Conservation (phyloP, 2,797 vertebrate genomes). For the Emydoidea blandingii region DNA sequence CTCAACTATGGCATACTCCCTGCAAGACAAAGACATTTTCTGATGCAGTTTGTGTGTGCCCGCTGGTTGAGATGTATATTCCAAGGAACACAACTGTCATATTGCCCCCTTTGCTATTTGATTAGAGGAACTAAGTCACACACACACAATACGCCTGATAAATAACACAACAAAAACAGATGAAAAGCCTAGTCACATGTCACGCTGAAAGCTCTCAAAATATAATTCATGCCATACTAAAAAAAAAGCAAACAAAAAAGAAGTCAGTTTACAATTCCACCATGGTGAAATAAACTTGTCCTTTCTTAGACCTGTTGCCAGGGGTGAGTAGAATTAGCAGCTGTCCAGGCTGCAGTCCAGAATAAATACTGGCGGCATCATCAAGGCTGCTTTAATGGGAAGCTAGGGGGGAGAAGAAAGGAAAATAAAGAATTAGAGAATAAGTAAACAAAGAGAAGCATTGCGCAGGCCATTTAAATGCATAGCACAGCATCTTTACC, state of each 20-base stretch:
- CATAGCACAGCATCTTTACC: not conserved
- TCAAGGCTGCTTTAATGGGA: not conserved
- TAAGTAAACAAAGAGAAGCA: not conserved
- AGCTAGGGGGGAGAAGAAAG: not conserved
- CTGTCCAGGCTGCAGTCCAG: not conserved
- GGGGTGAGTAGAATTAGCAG: not conserved
- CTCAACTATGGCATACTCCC: not conserved
- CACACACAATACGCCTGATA: not conserved
- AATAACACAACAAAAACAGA: not conserved
- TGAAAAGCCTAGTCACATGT: not conserved
- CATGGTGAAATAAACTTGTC: not conserved
- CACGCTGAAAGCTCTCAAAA: not conserved
- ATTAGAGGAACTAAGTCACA: not conserved
- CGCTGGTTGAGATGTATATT: not conserved
- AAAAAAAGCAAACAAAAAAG: not conserved
- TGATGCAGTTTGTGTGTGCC: not conserved
- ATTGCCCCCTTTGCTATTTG: not conserved
- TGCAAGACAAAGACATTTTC: not conserved
- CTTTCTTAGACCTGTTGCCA: not conserved
- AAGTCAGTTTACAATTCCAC: not conserved
- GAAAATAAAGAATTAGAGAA: not conserved
- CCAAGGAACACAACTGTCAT: not conserved
- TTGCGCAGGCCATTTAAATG: conserved; percentile 38
- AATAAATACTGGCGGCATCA: not conserved
- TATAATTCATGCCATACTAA: not conserved